Evolutionary conservation across 2,113 vertebrate genomes (phyloP).

Genomic region (Chunga burmeisteri): DNA sequence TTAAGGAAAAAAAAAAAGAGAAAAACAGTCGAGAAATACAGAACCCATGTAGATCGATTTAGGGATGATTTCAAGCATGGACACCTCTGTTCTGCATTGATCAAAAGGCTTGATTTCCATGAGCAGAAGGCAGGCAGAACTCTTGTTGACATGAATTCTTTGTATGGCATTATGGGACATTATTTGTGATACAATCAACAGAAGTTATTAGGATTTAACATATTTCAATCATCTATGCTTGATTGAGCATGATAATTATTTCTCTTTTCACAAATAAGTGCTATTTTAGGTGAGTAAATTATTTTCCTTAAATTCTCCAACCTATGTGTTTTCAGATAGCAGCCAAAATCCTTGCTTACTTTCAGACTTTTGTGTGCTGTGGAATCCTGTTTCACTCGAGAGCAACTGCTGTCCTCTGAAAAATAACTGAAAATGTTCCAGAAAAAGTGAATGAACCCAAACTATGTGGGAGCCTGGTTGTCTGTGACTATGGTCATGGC

Average conservation of each 20-base stretch:
- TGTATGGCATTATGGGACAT: background rate
- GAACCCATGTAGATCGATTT: background rate
- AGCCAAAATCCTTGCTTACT: background rate
- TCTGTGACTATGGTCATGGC: background rate
- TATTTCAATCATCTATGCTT: background rate
- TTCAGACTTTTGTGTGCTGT: background rate
- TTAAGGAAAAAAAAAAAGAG: fast-evolving
- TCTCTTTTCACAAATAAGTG: background rate
- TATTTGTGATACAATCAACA: background rate
- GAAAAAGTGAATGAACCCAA: background rate
- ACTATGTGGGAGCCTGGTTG: background rate
- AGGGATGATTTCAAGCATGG: background rate
- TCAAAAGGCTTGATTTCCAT: background rate
- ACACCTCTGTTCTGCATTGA: background rate
- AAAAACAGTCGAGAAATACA: fast-evolving
- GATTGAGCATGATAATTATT: background rate
- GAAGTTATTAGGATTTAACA: background rate
- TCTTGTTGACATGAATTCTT: background rate
- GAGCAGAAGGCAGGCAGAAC: background rate
- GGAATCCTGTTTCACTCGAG: background rate
- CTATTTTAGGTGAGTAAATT: background rate
- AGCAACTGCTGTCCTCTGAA: background rate
- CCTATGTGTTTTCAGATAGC: background rate
- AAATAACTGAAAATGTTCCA: background rate
- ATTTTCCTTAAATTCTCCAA: background rate